Evolutionary conservation across 2,888 invertebrate species (phyloP).

Genomic region (Eremobia ochroleuca): DNA sequence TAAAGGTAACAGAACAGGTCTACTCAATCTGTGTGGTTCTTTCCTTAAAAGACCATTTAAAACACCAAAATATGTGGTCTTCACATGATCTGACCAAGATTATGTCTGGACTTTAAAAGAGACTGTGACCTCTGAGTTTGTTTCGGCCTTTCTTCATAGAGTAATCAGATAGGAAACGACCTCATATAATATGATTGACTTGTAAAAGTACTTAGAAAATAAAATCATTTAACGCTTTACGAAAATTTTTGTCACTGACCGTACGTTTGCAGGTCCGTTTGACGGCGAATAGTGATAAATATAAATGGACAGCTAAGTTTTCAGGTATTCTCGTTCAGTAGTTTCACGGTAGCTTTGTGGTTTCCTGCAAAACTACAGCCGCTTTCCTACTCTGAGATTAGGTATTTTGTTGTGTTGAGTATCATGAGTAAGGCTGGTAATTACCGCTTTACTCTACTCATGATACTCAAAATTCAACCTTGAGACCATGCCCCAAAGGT

Average conservation of each 20-base stretch:
- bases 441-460: too few relatives aligned
- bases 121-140: too few relatives aligned
- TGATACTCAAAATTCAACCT: neutral
- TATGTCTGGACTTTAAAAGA: too few relatives aligned
- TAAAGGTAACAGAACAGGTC: neutral
- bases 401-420: too few relatives aligned
- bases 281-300: conserved; percentile 15
- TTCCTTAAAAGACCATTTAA: too few relatives aligned
- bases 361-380: conserved; percentile 1
- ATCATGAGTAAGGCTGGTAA: neutral
- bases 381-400: neutral
- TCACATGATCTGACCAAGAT: too few relatives aligned
- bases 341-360: neutral
- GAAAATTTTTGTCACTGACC: neutral
- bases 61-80: too few relatives aligned
- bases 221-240: neutral
- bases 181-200: neutral
- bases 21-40: too few relatives aligned
- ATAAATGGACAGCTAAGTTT: neutral
- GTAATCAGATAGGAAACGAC: neutral
- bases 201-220: neutral
- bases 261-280: neutral
- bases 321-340: conserved; percentile 6
- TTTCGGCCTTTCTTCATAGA: too few relatives aligned
- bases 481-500: neutral